These are phyloP conservation scores for Muntiacus muntjak DNA, from an alignment of 2,113 vertebrate genomes.

Conservation along the genomic window DNA sequence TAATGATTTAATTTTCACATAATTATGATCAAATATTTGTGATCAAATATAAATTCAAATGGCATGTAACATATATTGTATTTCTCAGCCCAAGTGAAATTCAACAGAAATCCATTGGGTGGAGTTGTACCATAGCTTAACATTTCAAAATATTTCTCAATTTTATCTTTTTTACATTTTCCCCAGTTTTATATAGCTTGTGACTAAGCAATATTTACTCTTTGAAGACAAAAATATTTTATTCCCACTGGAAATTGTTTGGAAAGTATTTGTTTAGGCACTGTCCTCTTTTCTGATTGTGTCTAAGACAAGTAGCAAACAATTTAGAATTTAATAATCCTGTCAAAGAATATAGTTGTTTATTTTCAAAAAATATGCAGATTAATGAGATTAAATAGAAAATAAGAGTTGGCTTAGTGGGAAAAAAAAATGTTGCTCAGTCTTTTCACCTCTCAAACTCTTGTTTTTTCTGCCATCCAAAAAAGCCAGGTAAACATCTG, in stretches of 20 bases:
- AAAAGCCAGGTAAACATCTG: background rate
- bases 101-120: slow-evolving; percentile 82
- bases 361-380: background rate
- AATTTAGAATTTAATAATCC: background rate
- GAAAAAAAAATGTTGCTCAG: background rate
- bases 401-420: background rate
- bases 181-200: background rate
- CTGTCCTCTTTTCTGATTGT: background rate
- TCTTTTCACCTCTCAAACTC: background rate
- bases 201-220: background rate
- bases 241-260: background rate
- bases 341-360: background rate
- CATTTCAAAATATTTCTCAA: slow-evolving; percentile 56
- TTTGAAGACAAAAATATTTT: background rate
- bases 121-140: slow-evolving; percentile 82
- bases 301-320: background rate
- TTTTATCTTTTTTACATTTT: background rate
- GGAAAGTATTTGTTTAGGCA: background rate
- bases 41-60: background rate
- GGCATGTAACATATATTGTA: background rate
- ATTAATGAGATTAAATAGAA: background rate
- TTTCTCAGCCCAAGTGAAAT: slow-evolving; percentile 76
- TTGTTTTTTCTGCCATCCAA: background rate
- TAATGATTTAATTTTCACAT: background rate
- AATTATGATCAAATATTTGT: background rate